Evolutionary conservation across 1,140 invertebrate species (phyloP).

Genomic region (Tribolium castaneum): DNA sequence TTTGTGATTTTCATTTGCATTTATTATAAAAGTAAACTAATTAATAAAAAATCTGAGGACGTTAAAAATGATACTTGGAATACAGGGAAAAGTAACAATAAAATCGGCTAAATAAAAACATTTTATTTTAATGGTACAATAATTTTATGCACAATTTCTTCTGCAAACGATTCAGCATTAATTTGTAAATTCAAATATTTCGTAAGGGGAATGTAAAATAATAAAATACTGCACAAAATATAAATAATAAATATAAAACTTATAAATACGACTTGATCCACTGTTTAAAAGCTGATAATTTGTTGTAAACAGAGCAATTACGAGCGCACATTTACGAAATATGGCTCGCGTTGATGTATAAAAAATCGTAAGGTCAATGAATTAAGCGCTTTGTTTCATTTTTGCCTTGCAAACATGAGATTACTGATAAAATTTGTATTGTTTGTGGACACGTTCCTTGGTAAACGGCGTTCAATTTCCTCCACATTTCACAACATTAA

Average conservation of each 20-base stretch:
- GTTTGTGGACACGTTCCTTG: not conserved
- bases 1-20: no score
- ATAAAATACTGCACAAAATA: not conserved
- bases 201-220: not conserved
- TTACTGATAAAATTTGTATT: not conserved
- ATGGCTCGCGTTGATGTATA: no score
- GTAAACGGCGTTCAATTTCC: not conserved
- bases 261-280: not conserved
- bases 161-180: not conserved
- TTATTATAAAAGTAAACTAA: no score
- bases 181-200: not conserved
- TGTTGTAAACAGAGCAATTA: not conserved
- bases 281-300: not conserved
- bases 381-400: no score
- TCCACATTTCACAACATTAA: not conserved
- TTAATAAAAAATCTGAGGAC: not conserved
- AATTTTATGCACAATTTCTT: not conserved
- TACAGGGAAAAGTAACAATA: not conserved
- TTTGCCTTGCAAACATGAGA: not conserved
- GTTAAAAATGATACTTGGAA: no score
- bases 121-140: not conserved
- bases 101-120: not conserved
- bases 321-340: no score
- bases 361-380: no score
- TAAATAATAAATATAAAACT: not conserved